Percentiles rank a stretch among this genome's conserved stretches.
Conservation (phyloP, 2,113 vertebrate species). For the Ranitomeya variabilis region DNA sequence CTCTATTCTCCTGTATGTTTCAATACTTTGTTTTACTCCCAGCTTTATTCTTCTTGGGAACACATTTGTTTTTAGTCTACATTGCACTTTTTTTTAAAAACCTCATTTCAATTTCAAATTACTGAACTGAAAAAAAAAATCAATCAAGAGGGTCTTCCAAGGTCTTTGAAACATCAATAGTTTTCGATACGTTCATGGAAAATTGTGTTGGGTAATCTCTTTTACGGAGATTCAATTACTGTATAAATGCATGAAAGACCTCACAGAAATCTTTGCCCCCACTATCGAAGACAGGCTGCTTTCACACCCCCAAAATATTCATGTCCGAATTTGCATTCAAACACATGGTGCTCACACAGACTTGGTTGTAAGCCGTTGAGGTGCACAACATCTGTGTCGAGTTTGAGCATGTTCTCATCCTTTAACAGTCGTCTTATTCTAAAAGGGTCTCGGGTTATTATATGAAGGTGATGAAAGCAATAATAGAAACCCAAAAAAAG, state of each 20-base stretch:
- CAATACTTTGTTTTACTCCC: neutral
- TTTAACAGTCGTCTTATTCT: constrained; percentile 10
- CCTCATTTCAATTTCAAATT: constrained; percentile 43
- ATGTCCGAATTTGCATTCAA: constrained; percentile 13
- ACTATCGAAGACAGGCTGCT: neutral
- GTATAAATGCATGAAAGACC: neutral
- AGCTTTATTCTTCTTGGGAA: neutral
- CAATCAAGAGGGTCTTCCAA: neutral
- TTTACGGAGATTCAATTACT: constrained; percentile 15
- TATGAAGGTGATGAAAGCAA: constrained; percentile 39
- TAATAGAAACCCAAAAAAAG: neutral
- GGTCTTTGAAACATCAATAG: constrained; percentile 6
- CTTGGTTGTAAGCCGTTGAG: neutral
- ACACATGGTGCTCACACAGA: neutral
- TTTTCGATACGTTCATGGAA: neutral
- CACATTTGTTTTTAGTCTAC: constrained; percentile 34
- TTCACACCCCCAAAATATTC: constrained; percentile 30
- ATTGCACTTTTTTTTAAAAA: neutral
- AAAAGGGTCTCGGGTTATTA: constrained; percentile 21
- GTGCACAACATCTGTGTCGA: constrained; percentile 42
- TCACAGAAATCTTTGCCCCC: neutral
- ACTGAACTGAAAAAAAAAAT: neutral
- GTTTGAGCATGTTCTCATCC: constrained; percentile 39
- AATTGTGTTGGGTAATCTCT: neutral
- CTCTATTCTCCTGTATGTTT: neutral